Percentiles rank a stretch among this genome's conserved stretches.
Evolutionary conservation across 2,797 vertebrate species (phyloP).

Genomic region (Thamnophis elegans): DNA sequence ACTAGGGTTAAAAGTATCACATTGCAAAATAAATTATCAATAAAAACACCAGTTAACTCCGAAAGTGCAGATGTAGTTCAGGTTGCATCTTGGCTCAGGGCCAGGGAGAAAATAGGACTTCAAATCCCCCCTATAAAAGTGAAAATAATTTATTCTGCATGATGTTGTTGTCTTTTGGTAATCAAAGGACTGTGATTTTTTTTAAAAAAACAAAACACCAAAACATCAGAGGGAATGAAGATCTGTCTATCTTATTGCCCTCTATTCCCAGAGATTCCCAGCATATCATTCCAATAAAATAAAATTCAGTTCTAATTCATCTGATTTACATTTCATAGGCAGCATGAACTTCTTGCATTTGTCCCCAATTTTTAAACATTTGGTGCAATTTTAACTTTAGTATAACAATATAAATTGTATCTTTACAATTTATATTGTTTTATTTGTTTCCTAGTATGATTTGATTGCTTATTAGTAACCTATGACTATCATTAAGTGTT

Average conservation of each 20-base stretch:
- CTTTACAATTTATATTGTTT: too few relatives aligned
- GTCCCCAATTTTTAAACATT: background rate
- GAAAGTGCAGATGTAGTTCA: background rate
- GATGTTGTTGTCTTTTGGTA: background rate
- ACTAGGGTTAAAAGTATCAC: background rate
- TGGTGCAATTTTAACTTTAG: background rate
- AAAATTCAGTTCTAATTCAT: background rate
- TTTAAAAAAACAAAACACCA: background rate
- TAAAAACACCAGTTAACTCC: background rate
- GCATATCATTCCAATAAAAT: background rate
- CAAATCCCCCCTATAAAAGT: background rate
- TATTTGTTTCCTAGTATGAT: too few relatives aligned
- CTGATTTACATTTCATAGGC: background rate
- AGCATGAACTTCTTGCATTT: background rate
- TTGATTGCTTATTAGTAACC: too few relatives aligned
- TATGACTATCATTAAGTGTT: too few relatives aligned
- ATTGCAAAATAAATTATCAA: background rate
- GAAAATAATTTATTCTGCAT: background rate
- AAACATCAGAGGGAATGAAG: background rate
- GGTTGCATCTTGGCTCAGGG: background rate
- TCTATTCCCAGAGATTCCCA: background rate
- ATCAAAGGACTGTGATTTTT: background rate
- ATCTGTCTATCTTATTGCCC: background rate
- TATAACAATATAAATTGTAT: too few relatives aligned
- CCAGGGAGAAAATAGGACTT: background rate